Evolutionary conservation across 1,140 invertebrate species (phyloP), one percentile per base, ranked within the genome.

Genomic region (Bicyclus anynana): DNA sequence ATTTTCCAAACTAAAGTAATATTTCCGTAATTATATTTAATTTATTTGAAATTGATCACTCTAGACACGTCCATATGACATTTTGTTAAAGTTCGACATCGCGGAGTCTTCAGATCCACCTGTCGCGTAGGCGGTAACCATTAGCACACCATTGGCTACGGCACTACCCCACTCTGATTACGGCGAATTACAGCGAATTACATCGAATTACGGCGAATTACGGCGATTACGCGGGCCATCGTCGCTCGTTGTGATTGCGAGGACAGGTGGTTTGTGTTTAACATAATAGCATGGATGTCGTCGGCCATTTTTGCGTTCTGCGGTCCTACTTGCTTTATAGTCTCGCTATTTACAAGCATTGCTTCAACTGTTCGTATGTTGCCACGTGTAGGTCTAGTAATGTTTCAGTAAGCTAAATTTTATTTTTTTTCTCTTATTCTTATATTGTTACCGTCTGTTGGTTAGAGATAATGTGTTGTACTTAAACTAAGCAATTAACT

Each of bases 91-190:
- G 17, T 27, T 53, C 20, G 14, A 44, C 29, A 23, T 13, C n/a
- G 14, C 9, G 21, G 20, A 35, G n/a, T 56, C 53, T 40, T 56
- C 18, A 48, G 53, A 46, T 37, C 48, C 53, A 55, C 20, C 35
- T 56, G 53, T 49, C 44, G 49, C 33, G 53, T 56, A 48, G 44
- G 51, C 50, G 26, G 58, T 40, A 48, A 46, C 44, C 57, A 62
- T 67, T 67, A 67, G 53, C 65, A 67, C 60, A 54, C 57, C 53
- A 56, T 67, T 62, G 59, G 59, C 54, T 46, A 23, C 49, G 49
- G 52, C 50, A 47, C 52, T 53, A 53, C 35, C 64, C 53, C 27
- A 51, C 60, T 58, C 51, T 54, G 50, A 62, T 60, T 65, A 65
- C 64, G 47, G 33, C 37, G 37, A 40, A 40, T 40, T 40, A 40